Evolutionary conservation across 2,888 invertebrate genomes (phyloP).

Genomic region (Trissolcus brochymenae): DNA sequence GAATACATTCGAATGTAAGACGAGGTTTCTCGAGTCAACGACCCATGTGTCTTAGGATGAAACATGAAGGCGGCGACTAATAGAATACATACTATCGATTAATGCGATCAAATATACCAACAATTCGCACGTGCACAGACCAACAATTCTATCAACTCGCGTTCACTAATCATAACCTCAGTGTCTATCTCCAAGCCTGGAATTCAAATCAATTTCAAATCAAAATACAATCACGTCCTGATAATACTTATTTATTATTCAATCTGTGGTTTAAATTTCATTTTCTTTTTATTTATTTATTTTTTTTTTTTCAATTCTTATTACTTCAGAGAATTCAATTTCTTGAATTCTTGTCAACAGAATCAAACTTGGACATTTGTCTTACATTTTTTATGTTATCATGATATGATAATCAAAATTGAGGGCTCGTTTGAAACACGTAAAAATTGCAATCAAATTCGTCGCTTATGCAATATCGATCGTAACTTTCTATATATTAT

Average conservation of each 20-base stretch:
- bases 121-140: constrained; percentile 40
- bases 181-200: neutral
- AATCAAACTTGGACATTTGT: too few species aligned
- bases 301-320: too few species aligned
- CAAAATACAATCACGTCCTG: constrained; percentile 9
- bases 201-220: constrained; percentile 1
- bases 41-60: constrained; percentile 44
- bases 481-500: constrained; percentile 52
- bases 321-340: too few species aligned
- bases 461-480: constrained; percentile 44
- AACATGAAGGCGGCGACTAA: constrained; percentile 51
- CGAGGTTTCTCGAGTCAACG: constrained; percentile 38
- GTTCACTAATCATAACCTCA: constrained; percentile 15
- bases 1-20: constrained; percentile 28
- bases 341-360: too few species aligned
- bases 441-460: constrained; percentile 26
- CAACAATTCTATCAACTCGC: constrained; percentile 30
- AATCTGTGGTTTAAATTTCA: too few species aligned
- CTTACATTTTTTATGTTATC: too few species aligned
- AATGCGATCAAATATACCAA: constrained; percentile 50
- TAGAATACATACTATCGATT: constrained; percentile 47
- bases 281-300: too few species aligned
- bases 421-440: neutral
- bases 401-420: constrained; percentile 20
- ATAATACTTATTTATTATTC: too few species aligned